Evolutionary conservation across 23 tunicate species (phyloP).

Genomic region (Clavelina lepadiformis): DNA sequence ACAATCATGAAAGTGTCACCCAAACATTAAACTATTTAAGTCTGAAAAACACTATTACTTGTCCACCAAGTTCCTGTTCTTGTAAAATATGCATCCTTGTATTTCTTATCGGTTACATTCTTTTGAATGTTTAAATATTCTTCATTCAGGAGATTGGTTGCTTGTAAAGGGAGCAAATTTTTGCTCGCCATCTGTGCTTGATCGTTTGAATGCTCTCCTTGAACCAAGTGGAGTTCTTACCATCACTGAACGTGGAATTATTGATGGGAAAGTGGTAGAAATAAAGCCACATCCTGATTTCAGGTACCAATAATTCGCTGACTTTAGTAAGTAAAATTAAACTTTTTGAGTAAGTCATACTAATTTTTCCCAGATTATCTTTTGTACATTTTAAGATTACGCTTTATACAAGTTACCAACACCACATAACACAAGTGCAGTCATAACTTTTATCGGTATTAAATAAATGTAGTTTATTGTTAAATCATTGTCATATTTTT

Average conservation of each 20-base stretch:
- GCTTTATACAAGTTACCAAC: too few relatives aligned
- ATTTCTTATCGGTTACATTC: too few relatives aligned
- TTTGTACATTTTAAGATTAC: too few relatives aligned
- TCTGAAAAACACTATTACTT: background rate
- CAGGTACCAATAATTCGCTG: too few relatives aligned
- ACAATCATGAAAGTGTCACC: too few relatives aligned
- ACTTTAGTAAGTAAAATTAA: too few relatives aligned
- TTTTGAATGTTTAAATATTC: background rate
- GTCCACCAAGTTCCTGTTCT: background rate
- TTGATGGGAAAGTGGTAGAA: conserved; percentile 56
- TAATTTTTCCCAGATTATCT: background rate
- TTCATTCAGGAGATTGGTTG: conserved; percentile 98
- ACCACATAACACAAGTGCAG: too few relatives aligned
- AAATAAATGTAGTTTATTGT: too few relatives aligned
- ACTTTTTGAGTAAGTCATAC: too few relatives aligned
- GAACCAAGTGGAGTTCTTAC: conserved; percentile 76
- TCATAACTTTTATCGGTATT: too few relatives aligned
- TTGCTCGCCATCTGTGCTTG: conserved; percentile 89
- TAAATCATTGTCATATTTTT: background rate
- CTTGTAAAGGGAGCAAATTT: conserved; percentile 84
- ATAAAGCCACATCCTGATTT: conserved; percentile 82
- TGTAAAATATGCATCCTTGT: too few relatives aligned
- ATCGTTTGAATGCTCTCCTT: conserved; percentile 75
- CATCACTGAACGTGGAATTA: conserved; percentile 83
- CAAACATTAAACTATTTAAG: background rate